Base-by-base conservation (phyloP, 2,888 invertebrate genomes). In the Furcula furcula region DNA sequence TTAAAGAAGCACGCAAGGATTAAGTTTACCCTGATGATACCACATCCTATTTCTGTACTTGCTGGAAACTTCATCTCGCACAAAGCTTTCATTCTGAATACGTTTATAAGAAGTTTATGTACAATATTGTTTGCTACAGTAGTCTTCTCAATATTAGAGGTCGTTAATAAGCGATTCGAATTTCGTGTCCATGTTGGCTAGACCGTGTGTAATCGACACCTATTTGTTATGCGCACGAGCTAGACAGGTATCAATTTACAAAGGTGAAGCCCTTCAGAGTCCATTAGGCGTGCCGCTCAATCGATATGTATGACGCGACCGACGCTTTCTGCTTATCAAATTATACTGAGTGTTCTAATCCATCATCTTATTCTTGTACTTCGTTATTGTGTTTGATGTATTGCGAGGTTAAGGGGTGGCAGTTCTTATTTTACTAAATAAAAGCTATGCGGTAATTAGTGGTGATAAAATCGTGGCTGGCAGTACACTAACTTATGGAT, bases 181-280 rank as follows among this genome's bases (percentile, higher is more conserved):
- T 14, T 14, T n/a, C 1, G 4, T 2, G 9, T 26, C 14, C 14
- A 4, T 7, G 26, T 14, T 2, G 25, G 6, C 7, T 25, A 13
- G 27, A 7, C 11, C 7, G 7, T 28, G 7, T 18, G 10, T 11
- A 15, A 25, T 28, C 19, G 29, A 32, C 42, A 18, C 29, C 21
- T 33, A 46, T 54, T 40, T 50, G 46, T 44, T 42, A 53, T 53
- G 45, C 39, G 44, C 20, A 35, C 26, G 25, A 46, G 47, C 27
- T 37, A 39, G 40, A 33, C 47, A 37, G 46, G 41, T 54, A 54
- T 59, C 54, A 48, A 47, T 51, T 62, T 55, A 63, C 64, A 47
- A 53, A 54, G 44, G 48, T 48, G 76, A 76, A 78, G 69, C 76
- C 76, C 60, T 70, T 55, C 55, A 55, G 43, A 50, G 57, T 33